Percentiles rank a stretch among this genome's conserved stretches.
Conservation (phyloP, 2,888 invertebrate genomes). For the Euphydryas editha region DNA sequence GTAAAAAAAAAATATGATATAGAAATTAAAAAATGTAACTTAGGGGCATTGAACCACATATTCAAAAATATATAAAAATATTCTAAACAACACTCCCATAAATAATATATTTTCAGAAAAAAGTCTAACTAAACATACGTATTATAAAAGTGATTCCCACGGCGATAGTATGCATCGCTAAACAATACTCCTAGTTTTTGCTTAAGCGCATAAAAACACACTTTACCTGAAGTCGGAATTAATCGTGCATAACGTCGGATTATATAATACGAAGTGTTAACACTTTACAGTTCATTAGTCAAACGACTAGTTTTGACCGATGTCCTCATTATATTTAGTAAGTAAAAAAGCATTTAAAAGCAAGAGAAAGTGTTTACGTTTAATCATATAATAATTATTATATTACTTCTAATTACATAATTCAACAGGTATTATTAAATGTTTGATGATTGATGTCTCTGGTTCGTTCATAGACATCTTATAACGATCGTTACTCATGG, state of each 20-base stretch:
- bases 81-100: slow-evolving; percentile 1
- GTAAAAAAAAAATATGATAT: neutral
- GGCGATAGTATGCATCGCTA: slow-evolving; percentile 35
- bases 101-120: slow-evolving; percentile 3
- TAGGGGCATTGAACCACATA: neutral
- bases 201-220: slow-evolving; percentile 21
- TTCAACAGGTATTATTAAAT: neutral
- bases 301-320: neutral
- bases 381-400: neutral
- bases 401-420: neutral
- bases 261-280: neutral
- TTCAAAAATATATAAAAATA: neutral
- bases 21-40: neutral
- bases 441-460: neutral
- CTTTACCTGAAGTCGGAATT: slow-evolving; percentile 9
- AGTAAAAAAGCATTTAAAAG: neutral
- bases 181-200: slow-evolving; percentile 33
- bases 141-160: slow-evolving; percentile 37
- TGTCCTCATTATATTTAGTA: slow-evolving; percentile 8
- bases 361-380: neutral
- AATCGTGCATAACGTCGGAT: slow-evolving; percentile 13
- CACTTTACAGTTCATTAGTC: slow-evolving; percentile 7
- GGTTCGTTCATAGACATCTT: too few species aligned
- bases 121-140: slow-evolving; percentile 13
- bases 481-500: too few species aligned